These are phyloP conservation scores for Stegodyphus dumicola DNA, from an alignment of 1,140 invertebrate species.

Conservation along the genomic window DNA sequence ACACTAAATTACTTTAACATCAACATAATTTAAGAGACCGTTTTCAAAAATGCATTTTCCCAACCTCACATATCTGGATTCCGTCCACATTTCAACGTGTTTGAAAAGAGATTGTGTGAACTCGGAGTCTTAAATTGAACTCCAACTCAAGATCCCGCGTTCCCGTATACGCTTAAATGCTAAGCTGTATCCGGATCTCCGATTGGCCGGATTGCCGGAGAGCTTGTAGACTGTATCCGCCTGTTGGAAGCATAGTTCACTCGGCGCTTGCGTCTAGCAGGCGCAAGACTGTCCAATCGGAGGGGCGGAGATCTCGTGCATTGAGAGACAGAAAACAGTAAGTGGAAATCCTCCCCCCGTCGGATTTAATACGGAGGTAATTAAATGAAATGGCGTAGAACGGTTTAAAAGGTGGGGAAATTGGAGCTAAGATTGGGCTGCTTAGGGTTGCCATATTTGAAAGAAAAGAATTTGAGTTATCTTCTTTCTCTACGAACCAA, in stretches of 20 bases:
- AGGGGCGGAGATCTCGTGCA: too few relatives aligned
- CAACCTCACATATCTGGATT: too few relatives aligned
- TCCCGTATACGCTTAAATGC: not conserved
- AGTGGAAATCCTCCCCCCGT: not conserved
- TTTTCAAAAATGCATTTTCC: too few relatives aligned
- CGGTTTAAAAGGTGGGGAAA: slow-evolving; percentile 11
- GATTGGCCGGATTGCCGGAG: slow-evolving; percentile 21
- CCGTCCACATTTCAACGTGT: too few relatives aligned
- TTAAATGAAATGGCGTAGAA: slow-evolving; percentile 21
- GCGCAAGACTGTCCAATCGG: too few relatives aligned
- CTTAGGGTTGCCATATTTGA: too few relatives aligned
- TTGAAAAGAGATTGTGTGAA: too few relatives aligned
- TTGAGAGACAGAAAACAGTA: not conserved
- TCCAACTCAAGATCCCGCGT: slow-evolving; percentile 40
- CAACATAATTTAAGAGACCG: too few relatives aligned
- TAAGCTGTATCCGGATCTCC: not conserved
- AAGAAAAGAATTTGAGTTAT: too few relatives aligned
- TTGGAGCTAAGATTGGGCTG: not conserved
- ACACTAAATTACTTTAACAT: too few relatives aligned
- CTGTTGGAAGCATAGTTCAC: not conserved
- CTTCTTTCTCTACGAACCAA: too few relatives aligned
- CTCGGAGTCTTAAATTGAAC: too few relatives aligned
- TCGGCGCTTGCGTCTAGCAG: not conserved
- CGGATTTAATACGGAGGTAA: slow-evolving; percentile 7
- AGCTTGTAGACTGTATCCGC: not conserved